Percentiles rank a stretch among this genome's conserved stretches.
These are phyloP conservation scores for Cromileptes altivelis DNA, from an alignment of 2,113 vertebrate species.

Conservation along the genomic window DNA sequence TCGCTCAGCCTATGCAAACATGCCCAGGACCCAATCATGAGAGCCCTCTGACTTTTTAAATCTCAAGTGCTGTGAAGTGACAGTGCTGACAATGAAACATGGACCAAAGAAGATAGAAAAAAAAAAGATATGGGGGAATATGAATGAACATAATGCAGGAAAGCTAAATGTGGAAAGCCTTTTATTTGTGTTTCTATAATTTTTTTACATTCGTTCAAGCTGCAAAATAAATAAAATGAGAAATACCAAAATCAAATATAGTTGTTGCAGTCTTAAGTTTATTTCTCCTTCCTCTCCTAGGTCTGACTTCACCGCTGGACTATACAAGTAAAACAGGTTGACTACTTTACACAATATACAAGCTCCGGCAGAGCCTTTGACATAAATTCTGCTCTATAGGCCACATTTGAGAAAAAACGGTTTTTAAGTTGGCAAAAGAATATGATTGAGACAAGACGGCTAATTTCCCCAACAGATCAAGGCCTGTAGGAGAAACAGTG, in stretches of 20 bases:
- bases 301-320: background rate
- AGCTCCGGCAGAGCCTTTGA: background rate
- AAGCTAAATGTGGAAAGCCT: background rate
- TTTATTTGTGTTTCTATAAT: background rate
- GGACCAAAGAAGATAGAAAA: background rate
- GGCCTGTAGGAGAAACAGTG: background rate
- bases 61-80: conserved; percentile 10
- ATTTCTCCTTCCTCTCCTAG: background rate
- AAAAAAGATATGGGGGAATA: background rate
- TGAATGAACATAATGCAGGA: background rate
- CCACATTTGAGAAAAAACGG: background rate
- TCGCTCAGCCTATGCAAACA: conserved; percentile 21
- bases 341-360: background rate
- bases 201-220: background rate
- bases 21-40: background rate
- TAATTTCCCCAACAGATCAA: background rate
- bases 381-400: background rate
- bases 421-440: background rate
- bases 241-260: background rate
- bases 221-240: background rate
- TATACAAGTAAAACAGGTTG: conserved; percentile 5
- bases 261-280: background rate
- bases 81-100: conserved; percentile 3
- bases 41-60: conserved; percentile 22
- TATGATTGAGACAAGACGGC: background rate